phyloP scores from a whole-genome alignment of 2,888 invertebrate genomes.

The Tricholauxania praeusta region DNA sequence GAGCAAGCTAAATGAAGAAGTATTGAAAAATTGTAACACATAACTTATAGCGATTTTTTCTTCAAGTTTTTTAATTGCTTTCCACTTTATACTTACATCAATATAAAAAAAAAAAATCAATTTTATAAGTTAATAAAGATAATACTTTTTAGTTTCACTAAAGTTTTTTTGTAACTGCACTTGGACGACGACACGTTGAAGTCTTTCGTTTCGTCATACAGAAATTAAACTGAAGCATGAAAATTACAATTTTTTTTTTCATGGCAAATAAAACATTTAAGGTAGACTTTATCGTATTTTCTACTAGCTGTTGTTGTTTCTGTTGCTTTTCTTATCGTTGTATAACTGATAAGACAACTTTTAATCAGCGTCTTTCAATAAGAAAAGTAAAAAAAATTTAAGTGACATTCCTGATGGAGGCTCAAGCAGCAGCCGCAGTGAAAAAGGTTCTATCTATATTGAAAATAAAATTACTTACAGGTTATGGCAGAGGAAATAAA shows the following conservation, averaged over 20 bases:
- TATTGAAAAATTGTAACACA: no score
- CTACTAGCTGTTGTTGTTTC: constrained; percentile 7
- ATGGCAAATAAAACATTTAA: constrained; percentile 15
- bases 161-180: no score
- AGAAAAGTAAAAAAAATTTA: background rate
- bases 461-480: background rate
- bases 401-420: background rate
- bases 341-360: constrained; percentile 8
- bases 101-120: no score
- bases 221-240: constrained; percentile 29
- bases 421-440: background rate
- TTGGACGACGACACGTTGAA: constrained; percentile 33
- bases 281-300: constrained; percentile 28
- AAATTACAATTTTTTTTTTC: constrained; percentile 13
- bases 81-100: no score
- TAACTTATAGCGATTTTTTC: no score
- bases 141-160: no score
- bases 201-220: constrained; percentile 36
- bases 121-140: no score
- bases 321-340: constrained; percentile 28
- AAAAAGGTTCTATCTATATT: background rate
- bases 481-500: background rate
- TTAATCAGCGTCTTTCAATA: constrained; percentile 13
- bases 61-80: no score
- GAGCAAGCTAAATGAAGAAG: background rate